Evolutionary conservation across 1,140 invertebrate genomes (phyloP).

Genomic region (Hesperophylax magnus): DNA sequence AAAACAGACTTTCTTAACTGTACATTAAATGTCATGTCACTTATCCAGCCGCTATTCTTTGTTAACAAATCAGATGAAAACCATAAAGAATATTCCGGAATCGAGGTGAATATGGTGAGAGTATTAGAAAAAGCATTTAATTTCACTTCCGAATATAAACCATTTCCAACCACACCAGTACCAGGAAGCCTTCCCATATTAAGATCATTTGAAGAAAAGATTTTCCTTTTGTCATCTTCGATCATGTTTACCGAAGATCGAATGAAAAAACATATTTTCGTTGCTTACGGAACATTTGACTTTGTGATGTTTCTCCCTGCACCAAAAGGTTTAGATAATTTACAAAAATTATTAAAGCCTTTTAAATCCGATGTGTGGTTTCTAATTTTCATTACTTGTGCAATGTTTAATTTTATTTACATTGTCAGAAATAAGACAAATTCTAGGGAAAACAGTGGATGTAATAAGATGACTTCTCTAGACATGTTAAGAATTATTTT

Average conservation of each 20-base stretch:
- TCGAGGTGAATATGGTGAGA: too few relatives aligned
- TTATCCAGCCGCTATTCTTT: too few relatives aligned
- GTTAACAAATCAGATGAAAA: too few relatives aligned
- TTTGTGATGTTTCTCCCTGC: neutral
- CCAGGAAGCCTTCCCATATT: neutral
- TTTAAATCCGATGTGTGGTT: neutral
- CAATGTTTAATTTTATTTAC: too few relatives aligned
- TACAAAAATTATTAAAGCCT: conserved; percentile 6
- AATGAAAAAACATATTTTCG: neutral
- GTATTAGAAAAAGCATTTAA: too few relatives aligned
- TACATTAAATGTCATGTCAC: too few relatives aligned
- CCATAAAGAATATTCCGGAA: too few relatives aligned
- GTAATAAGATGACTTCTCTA: neutral
- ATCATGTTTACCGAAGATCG: neutral
- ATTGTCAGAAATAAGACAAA: too few relatives aligned
- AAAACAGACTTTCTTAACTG: too few relatives aligned
- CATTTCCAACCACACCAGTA: too few relatives aligned
- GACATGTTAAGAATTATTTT: neutral
- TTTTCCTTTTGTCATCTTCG: neutral
- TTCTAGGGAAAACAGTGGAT: too few relatives aligned
- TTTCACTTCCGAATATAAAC: too few relatives aligned
- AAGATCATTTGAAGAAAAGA: conserved; percentile 1
- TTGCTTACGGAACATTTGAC: neutral
- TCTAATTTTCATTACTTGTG: neutral
- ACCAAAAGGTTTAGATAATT: neutral